Evolutionary conservation across 2,797 vertebrate genomes (phyloP).

Genomic region (Rhynchotus rufescens): DNA sequence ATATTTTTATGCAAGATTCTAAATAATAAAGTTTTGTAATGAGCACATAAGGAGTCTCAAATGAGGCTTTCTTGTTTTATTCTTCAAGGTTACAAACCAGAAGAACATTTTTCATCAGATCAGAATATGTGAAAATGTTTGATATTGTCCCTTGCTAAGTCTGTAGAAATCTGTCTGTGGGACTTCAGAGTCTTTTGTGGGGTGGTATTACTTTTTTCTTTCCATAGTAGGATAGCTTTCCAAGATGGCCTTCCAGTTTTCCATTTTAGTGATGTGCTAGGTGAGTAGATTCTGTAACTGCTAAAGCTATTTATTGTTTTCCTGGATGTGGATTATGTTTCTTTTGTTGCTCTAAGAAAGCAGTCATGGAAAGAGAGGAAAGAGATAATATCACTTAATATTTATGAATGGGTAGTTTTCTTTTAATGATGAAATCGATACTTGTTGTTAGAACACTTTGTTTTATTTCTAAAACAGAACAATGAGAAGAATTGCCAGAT

Average conservation of each 20-base stretch:
- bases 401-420: conserved; percentile 51
- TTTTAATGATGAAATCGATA: conserved; percentile 10
- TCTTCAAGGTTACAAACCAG: neutral
- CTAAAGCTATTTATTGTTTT: conserved; percentile 42
- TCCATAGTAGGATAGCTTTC: neutral
- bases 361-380: conserved; percentile 15
- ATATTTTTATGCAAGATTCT: neutral
- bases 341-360: neutral
- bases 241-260: conserved; percentile 35
- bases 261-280: neutral
- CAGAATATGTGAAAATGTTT: neutral
- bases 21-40: neutral
- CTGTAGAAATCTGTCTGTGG: neutral
- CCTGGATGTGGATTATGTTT: neutral
- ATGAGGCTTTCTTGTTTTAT: neutral
- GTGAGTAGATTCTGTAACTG: neutral
- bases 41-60: neutral
- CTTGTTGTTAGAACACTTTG: conserved; percentile 28
- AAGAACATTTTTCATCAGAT: neutral
- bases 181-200: neutral
- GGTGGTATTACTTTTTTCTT: neutral
- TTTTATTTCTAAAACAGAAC: conserved; percentile 44
- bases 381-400: conserved; percentile 25
- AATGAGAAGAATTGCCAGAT: neutral
- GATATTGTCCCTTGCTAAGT: neutral